phyloP scores from a whole-genome alignment of 2,113 vertebrate species.

The Carassius auratus region DNA sequence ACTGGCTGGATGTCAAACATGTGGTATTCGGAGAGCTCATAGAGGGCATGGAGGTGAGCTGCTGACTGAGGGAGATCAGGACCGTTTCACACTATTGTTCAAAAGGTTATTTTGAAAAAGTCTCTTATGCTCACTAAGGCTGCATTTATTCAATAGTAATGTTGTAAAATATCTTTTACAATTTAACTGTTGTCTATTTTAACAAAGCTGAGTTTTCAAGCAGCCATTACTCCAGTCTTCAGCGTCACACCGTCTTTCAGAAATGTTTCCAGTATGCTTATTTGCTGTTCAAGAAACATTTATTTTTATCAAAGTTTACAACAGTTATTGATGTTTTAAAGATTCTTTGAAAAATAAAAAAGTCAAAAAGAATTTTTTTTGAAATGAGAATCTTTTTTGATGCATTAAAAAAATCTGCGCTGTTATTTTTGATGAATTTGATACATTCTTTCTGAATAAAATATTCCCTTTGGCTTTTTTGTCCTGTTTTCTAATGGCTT shows the following conservation, averaged over 20 bases:
- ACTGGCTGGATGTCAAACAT: conserved; percentile 93
- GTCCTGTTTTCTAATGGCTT: conserved; percentile 49
- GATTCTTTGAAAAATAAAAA: neutral
- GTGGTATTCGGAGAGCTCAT: conserved; percentile 95
- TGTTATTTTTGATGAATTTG: neutral
- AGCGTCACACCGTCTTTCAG: neutral
- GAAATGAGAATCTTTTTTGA: neutral
- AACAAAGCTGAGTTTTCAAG: neutral
- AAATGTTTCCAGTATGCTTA: neutral
- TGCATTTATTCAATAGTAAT: neutral
- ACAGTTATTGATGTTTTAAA: neutral
- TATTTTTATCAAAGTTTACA: neutral
- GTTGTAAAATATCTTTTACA: neutral
- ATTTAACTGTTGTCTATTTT: neutral
- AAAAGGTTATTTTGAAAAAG: neutral
- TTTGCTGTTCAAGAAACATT: neutral
- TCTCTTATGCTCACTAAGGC: neutral
- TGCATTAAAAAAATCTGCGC: neutral
- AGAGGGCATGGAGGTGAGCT: conserved; percentile 89
- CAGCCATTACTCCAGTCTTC: neutral
- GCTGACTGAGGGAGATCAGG: conserved; percentile 61
- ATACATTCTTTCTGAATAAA: neutral
- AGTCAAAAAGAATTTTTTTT: neutral
- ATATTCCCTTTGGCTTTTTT: neutral
- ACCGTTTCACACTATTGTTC: neutral